Conservation (phyloP, 2,113 vertebrate species). For the Myrmecobius fasciatus region DNA sequence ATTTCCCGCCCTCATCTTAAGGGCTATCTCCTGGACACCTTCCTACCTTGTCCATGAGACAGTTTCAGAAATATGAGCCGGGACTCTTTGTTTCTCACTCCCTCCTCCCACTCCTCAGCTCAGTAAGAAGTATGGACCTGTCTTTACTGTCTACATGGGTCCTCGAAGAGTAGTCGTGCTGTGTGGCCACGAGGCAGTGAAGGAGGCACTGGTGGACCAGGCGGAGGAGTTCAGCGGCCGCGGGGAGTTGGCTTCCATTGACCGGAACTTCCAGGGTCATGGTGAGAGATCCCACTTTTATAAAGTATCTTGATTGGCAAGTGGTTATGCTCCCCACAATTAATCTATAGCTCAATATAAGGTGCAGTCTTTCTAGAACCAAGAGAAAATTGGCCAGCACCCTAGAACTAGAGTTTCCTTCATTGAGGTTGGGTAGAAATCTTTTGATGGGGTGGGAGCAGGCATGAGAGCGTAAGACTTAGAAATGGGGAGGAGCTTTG, state of each 20-base stretch:
- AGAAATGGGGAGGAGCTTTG: neutral
- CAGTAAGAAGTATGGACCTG: slow-evolving; percentile 77
- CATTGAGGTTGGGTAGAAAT: neutral
- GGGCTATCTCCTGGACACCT: neutral
- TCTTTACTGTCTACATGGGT: slow-evolving; percentile 81
- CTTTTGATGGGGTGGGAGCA: neutral
- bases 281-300: slow-evolving; percentile 69
- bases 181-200: slow-evolving; percentile 80
- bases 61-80: neutral
- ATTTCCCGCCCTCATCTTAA: neutral
- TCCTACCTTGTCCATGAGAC: neutral
- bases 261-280: slow-evolving; percentile 79
- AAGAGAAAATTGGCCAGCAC: neutral
- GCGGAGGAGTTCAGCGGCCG: slow-evolving; percentile 81
- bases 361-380: neutral
- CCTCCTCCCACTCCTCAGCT: slow-evolving; percentile 68
- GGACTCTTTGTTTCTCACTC: neutral
- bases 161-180: slow-evolving; percentile 79
- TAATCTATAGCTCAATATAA: neutral
- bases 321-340: neutral
- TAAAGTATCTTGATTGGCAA: neutral
- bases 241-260: slow-evolving; percentile 75
- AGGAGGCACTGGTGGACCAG: slow-evolving; percentile 79
- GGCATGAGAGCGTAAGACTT: neutral
- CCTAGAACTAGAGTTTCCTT: neutral